Evolutionary conservation across 1,140 invertebrate genomes (phyloP), one percentile per base, ranked within the genome.

Genomic region (Macrosteles quadrilineatus): DNA sequence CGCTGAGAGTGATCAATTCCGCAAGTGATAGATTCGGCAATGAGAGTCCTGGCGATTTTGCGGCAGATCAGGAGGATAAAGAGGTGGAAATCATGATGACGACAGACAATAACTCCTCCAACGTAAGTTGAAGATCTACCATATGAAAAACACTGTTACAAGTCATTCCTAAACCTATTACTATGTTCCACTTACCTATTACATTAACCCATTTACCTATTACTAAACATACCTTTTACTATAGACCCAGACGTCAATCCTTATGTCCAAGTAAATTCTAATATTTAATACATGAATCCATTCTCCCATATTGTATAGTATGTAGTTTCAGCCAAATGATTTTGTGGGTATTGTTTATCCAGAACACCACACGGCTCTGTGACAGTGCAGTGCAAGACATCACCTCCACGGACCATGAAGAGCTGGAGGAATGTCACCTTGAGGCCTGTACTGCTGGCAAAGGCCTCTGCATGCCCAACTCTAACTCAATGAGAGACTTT

Each of bases 381-480:
- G 68, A 69, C 43, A 69, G 68, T 69, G 68, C 63, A 12, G 21
- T 69, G 9, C 55, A 62, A 47, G 68, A 69, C 21, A 45, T 43
- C 30, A n/a, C 2, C 2, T n/a, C 23, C 21, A 27, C 40, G 25
- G 71, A 71, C 19, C 72, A 78, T 59, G 74, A 75, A 62, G 72
- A 75, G 29, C 71, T 71, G n/a, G 78, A 80, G 30, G 80, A 84
- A 55, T 82, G 83, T 71, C 80, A 82, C 68, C 81, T 82, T 67
- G 82, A 83, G 3, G 78, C 79, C 17, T 87, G 86, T 73, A 80
- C 81, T 6, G 79, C 79, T 27, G 86, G 86, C 17, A 36, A 4
- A 4, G 85, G 87, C 1, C 75, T 88, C 6, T 87, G 87, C 70
- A 87, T 88, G 84, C 85, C 87, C n/a, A 84, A 84, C 68, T 82